Base-by-base conservation (phyloP, 2,888 invertebrate species). In the Pseudeuparius sepicola region DNA sequence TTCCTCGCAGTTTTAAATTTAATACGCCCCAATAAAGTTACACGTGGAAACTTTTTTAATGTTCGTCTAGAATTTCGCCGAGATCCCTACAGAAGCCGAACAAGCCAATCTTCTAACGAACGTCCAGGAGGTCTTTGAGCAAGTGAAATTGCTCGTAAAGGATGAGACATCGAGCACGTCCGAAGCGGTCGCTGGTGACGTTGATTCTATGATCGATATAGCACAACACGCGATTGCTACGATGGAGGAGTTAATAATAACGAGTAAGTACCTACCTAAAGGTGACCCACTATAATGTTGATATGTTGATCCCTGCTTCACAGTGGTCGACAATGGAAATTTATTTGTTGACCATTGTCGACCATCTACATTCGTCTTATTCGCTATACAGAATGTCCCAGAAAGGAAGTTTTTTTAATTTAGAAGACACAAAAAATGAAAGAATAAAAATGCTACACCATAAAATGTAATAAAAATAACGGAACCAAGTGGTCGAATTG, bases 121-220 rank as follows among this genome's bases (percentile, higher is more conserved):
- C 27, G 54, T 58, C 5, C 44, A 57, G 26, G 55, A 58, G 42
- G 46, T 59, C 7, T 55, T 59, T 36, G 50, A 54, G 14, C 42
- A 48, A 33, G 36, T 55, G 5, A 52, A 55, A 44, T 25, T 40
- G 10, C 34, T 53, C 14, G 49, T 52, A 6, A 47, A 48, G 24
- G 46, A 50, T 10, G 56, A 57, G 39, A 44, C 45, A 4, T 44
- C 41, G 15, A 40, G 45, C 11, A 58, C 56, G 24, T 50, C 54
- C 32, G 42, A 43, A 29, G 44, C 54, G 2, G 48, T 56, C 11
- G 43, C 43, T 9, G 20, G 39, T 10, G 58, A 59, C 36, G 40
- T 51, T 10, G 45, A 46, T 14, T 39, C 39, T 28, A 47, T 48
- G 24, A 46, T 52, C 4, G 38, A 47, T 13, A 48, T 51, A 26